Conservation (phyloP, 2,888 invertebrate species). For the Coecobrya sp. region DNA sequence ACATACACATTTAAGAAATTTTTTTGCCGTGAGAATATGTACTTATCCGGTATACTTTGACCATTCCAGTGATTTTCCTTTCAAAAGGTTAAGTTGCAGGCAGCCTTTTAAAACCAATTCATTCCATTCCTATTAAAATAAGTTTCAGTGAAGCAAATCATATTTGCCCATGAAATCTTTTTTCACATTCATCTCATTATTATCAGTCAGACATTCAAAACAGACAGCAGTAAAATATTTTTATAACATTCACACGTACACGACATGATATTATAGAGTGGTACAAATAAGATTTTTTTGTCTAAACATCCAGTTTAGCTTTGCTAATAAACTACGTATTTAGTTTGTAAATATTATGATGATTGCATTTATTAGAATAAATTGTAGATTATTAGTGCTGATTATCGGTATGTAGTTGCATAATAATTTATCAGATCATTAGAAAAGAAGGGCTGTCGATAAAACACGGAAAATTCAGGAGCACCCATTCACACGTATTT, state of each 20-base stretch:
- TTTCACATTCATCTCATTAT: constrained; percentile 18
- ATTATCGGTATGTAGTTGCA: constrained; percentile 46
- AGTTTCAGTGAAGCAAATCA: constrained; percentile 1
- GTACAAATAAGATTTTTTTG: constrained; percentile 36
- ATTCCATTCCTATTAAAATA: constrained; percentile 42
- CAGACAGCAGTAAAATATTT: constrained; percentile 32
- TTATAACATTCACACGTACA: not conserved
- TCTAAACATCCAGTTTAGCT: constrained; percentile 33
- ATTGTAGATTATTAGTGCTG: constrained; percentile 43
- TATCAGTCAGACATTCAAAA: constrained; percentile 54
- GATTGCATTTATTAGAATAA: constrained; percentile 73
- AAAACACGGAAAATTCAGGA: constrained; percentile 8
- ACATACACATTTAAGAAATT: constrained; percentile 38
- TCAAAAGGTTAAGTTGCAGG: constrained; percentile 14
- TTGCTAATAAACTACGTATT: constrained; percentile 37
- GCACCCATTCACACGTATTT: constrained; percentile 75
- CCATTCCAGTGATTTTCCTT: constrained; percentile 42
- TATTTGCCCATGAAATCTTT: constrained; percentile 8
- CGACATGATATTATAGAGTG: constrained; percentile 16
- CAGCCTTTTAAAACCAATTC: constrained; percentile 23
- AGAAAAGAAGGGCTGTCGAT: constrained; percentile 27
- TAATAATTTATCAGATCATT: constrained; percentile 64
- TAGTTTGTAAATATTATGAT: constrained; percentile 50
- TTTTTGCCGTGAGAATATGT: constrained; percentile 36
- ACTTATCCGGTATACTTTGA: constrained; percentile 58